phyloP scores from a whole-genome alignment of 1,140 invertebrate genomes.

The Drosophila athabasca region DNA sequence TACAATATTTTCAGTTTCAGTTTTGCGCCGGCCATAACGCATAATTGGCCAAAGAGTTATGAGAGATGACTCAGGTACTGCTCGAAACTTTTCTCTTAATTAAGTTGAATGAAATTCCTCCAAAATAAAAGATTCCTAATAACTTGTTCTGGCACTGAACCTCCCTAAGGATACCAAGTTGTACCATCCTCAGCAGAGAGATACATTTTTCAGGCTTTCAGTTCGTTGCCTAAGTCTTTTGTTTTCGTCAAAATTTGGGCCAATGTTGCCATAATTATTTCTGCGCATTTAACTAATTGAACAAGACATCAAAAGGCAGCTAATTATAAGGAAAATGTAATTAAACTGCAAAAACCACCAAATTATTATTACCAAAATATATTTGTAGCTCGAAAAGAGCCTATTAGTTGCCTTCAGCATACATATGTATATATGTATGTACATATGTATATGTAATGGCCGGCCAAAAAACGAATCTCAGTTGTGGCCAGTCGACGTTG shows the following conservation, averaged over 20 bases:
- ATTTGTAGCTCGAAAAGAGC: constrained; percentile 51
- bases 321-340: constrained; percentile 58
- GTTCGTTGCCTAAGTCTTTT: constrained; percentile 59
- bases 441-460: constrained; percentile 46
- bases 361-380: constrained; percentile 53
- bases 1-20: constrained; percentile 54
- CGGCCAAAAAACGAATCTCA: constrained; percentile 35
- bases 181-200: not conserved
- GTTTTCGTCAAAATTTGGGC: constrained; percentile 1
- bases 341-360: constrained; percentile 55
- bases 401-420: constrained; percentile 51
- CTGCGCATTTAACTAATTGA: constrained; percentile 28
- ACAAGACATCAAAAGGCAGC: constrained; percentile 17
- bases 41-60: constrained; percentile 67
- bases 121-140: constrained; percentile 5
- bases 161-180: not conserved
- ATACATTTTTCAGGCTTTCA: not conserved
- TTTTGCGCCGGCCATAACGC: constrained; percentile 39
- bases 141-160: constrained; percentile 1
- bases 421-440: too few species aligned
- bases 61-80: constrained; percentile 57
- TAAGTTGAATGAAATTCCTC: constrained; percentile 43
- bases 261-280: constrained; percentile 9
- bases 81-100: constrained; percentile 35
- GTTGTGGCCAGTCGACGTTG: constrained; percentile 45